These are phyloP conservation scores for Camptogramma bilineatum DNA, from an alignment of 2,888 invertebrate genomes.

Conservation along the genomic window DNA sequence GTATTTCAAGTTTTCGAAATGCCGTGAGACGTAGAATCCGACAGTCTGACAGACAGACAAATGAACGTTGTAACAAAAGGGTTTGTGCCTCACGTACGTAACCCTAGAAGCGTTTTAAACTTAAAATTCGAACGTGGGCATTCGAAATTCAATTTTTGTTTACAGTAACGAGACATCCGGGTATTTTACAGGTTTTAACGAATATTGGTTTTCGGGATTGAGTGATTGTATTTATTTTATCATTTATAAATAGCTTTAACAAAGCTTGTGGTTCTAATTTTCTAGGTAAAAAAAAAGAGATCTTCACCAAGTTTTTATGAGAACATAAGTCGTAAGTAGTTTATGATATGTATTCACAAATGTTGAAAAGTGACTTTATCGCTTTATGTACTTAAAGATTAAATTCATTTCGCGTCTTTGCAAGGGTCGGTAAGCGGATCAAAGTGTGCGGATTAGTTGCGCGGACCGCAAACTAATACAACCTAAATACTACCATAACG, in stretches of 20 bases:
- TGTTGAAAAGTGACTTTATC: too few relatives aligned
- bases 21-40: constrained; percentile 7
- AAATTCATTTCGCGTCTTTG: too few relatives aligned
- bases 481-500: too few relatives aligned
- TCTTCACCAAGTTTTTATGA: too few relatives aligned
- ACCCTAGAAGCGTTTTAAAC: constrained; percentile 35
- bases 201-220: constrained; percentile 22
- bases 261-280: too few relatives aligned
- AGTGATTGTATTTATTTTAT: background rate
- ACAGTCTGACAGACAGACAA: constrained; percentile 23
- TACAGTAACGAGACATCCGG: constrained; percentile 42
- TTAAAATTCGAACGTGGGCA: constrained; percentile 42
- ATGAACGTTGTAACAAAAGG: constrained; percentile 11
- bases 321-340: too few relatives aligned
- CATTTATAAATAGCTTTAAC: background rate
- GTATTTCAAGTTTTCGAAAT: constrained; percentile 15
- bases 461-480: too few relatives aligned
- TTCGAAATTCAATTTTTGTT: constrained; percentile 43
- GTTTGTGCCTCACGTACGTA: constrained; percentile 10
- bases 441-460: too few relatives aligned
- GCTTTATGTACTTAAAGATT: too few relatives aligned
- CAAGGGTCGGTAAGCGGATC: too few relatives aligned
- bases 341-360: too few relatives aligned
- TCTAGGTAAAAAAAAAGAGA: too few relatives aligned
- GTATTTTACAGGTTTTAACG: constrained; percentile 33